A percentile compares a stretch with the other conserved stretches of the same genome.
phyloP scores from a whole-genome alignment of 2,888 invertebrate genomes.

The Leptinotarsa tumamoca region DNA sequence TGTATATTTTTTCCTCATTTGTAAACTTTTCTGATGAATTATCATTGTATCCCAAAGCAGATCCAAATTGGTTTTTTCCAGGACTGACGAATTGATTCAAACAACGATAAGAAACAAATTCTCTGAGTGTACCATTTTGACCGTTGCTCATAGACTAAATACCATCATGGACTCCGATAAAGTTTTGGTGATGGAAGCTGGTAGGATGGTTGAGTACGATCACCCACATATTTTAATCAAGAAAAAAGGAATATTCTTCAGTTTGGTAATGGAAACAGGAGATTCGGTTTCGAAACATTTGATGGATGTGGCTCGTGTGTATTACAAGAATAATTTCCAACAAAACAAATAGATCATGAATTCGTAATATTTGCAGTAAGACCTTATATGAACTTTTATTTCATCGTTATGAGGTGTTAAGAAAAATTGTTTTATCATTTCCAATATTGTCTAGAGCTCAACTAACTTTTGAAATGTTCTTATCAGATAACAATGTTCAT shows the following conservation, averaged over 20 bases:
- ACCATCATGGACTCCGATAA: too few species aligned
- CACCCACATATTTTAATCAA: constrained; percentile 78
- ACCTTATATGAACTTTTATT: too few species aligned
- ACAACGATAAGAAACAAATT: background rate
- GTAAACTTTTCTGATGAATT: too few species aligned
- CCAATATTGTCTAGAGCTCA: too few species aligned
- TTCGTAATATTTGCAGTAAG: too few species aligned
- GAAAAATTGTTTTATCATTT: too few species aligned
- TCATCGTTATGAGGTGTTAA: too few species aligned
- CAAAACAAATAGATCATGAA: too few species aligned
- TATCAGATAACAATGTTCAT: too few species aligned
- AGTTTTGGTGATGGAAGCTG: constrained; percentile 78
- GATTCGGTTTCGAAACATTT: background rate
- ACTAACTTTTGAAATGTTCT: too few species aligned
- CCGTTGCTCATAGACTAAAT: background rate
- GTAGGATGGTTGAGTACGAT: constrained; percentile 85
- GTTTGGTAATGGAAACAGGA: background rate
- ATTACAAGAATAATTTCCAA: background rate
- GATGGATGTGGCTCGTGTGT: constrained; percentile 44
- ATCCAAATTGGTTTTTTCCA: background rate
- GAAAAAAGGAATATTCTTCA: constrained; percentile 54
- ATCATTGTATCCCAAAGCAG: too few species aligned
- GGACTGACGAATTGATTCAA: constrained; percentile 10
- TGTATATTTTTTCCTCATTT: too few species aligned
- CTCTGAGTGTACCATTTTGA: constrained; percentile 1